Base-by-base conservation (phyloP, 2,888 invertebrate genomes). In the Helicoverpa assulta region DNA sequence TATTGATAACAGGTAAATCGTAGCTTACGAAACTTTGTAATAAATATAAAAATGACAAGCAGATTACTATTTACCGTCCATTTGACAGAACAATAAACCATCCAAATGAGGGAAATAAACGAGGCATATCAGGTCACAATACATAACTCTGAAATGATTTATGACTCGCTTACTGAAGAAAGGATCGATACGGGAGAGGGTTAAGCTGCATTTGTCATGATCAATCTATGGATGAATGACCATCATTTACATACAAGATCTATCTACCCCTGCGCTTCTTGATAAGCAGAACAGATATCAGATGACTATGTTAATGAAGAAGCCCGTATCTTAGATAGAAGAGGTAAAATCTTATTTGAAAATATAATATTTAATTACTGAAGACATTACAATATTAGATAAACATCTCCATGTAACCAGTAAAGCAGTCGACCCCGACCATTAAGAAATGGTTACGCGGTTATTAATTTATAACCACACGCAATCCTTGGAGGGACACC, bases 401-500 rank as follows among this genome's bases (percentile, higher is more conserved):
- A 16, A 43, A 10, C 43, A 43, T 40, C 40, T 40, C 4, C 43
- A 43, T 43, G 4, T 16, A 43, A 3, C 43, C 5, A 43, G 16
- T 43, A 43, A 5, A 43, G 43, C 43, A 43, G 16, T 43, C 14
- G 43, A 43, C 43, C 43, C 16, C 16, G 16, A 43, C 43, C 51
- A 52, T 52, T 37, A 61, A 47, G 47, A 47, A 47, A 47, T n/a
- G 47, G 47, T 6, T n/a, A 47, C 16, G 16, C n/a, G 6, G 47
- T 47, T n/a, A 47, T 47, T 47, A 47, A 47, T 47, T 47, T 47
- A 47, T 47, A 47, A 40, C 40, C 40, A 40, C 40, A 40, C 12
- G 40, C 40, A 40, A 72, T 80, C 81, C 85, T 82, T 64, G 47
- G 81, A 80, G 86, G 77, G 81, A 83, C 80, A 84, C 73, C 82